Conservation (phyloP, 2,797 vertebrate genomes). For the Furcifer pardalis region DNA sequence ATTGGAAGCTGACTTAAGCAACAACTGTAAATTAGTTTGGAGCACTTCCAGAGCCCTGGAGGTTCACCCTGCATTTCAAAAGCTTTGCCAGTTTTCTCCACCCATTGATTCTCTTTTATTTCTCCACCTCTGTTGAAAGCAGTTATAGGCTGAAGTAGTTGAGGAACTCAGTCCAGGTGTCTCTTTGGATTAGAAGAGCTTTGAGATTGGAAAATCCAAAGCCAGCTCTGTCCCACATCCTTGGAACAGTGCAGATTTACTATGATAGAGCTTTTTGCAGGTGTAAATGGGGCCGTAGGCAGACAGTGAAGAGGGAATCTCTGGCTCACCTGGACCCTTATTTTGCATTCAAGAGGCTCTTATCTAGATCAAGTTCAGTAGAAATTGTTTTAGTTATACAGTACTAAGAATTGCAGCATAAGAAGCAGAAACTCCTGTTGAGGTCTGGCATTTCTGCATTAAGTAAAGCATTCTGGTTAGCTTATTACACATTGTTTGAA, state of each 20-base stretch:
- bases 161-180: background rate
- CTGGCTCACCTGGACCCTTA: background rate
- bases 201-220: background rate
- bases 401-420: background rate
- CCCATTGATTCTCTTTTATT: background rate
- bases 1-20: background rate
- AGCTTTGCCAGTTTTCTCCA: background rate
- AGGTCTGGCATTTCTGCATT: background rate
- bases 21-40: background rate
- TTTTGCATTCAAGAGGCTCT: background rate
- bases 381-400: background rate
- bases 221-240: background rate
- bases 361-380: background rate
- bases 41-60: background rate
- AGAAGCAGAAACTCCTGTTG: background rate
- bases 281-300: background rate
- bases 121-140: background rate
- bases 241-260: background rate
- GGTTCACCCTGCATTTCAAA: too few species aligned
- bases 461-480: background rate
- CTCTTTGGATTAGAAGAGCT: background rate
- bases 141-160: background rate
- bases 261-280: background rate
- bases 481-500: background rate
- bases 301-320: background rate